These are phyloP conservation scores for Pelochelys cantorii DNA, from an alignment of 2,797 vertebrate genomes.

Conservation along the genomic window DNA sequence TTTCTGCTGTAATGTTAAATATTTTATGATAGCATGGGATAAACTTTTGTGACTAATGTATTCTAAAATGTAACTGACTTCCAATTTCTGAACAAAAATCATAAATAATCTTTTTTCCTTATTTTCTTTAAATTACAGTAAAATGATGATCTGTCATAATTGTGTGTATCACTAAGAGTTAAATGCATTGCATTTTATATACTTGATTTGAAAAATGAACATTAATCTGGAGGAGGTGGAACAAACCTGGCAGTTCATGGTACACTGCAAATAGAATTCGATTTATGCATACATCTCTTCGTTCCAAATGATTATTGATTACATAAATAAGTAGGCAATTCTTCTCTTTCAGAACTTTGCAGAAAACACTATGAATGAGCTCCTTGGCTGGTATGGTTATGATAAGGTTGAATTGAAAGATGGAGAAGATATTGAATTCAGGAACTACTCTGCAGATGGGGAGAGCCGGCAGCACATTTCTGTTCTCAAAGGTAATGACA, in stretches of 20 bases:
- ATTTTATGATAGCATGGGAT: constrained; percentile 61
- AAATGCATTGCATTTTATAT: constrained; percentile 75
- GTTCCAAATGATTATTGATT: constrained; percentile 81
- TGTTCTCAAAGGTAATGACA: constrained; percentile 95
- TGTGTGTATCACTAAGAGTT: constrained; percentile 73
- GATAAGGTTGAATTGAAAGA: constrained; percentile 99
- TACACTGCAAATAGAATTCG: constrained; percentile 68
- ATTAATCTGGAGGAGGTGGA: constrained; percentile 69
- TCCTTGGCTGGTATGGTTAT: constrained; percentile 99
- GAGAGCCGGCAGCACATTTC: constrained; percentile 97
- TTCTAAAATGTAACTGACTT: constrained; percentile 72
- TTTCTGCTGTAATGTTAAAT: constrained; percentile 68
- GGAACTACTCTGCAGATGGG: constrained; percentile 90
- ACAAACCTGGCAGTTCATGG: constrained; percentile 60
- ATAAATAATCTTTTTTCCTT: constrained; percentile 70
- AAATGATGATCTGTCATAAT: constrained; percentile 76
- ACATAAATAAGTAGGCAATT: constrained; percentile 79
- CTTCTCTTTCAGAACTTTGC: constrained; percentile 95
- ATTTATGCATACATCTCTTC: constrained; percentile 76
- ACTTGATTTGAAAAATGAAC: constrained; percentile 78
- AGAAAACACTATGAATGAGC: constrained; percentile 99
- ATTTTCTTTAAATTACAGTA: constrained; percentile 77
- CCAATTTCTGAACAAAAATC: constrained; percentile 67
- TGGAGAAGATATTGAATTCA: constrained; percentile 97
- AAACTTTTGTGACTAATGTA: constrained; percentile 63